A percentile compares a stretch with the other conserved stretches of the same genome.
phyloP scores from a whole-genome alignment of 2,113 vertebrate genomes.

The Peromyscus leucopus region DNA sequence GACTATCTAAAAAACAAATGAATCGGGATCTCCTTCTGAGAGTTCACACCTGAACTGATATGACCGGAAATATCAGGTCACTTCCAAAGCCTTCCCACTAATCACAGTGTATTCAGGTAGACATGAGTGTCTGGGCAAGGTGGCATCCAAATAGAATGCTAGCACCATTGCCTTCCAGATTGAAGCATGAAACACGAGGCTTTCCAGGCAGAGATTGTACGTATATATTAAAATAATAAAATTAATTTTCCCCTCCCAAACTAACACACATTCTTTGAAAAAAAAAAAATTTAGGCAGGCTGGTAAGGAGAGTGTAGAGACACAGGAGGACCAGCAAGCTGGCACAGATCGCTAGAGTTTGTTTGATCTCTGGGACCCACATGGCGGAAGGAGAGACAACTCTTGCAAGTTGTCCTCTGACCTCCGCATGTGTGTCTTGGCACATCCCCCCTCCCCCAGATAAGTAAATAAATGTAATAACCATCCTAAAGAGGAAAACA shows the following conservation, averaged over 20 bases:
- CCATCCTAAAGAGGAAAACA: background rate
- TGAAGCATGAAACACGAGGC: background rate
- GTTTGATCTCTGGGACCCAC: background rate
- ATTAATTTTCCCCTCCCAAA: conserved; percentile 30
- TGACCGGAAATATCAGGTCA: background rate
- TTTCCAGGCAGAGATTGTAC: background rate
- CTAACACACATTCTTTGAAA: background rate
- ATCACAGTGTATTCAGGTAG: background rate
- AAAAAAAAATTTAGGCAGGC: background rate
- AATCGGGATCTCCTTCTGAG: background rate
- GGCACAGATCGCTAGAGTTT: background rate
- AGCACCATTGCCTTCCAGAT: background rate
- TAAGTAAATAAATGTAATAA: background rate
- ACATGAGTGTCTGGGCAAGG: background rate
- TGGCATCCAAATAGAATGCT: background rate
- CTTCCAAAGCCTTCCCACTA: background rate
- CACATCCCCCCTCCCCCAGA: background rate
- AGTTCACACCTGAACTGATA: background rate
- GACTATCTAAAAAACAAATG: background rate
- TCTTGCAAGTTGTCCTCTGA: background rate
- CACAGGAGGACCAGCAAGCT: too few relatives aligned
- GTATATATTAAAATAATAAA: background rate
- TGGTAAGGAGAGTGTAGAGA: background rate
- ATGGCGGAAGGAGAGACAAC: background rate
- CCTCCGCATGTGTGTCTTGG: too few relatives aligned